Percentiles rank a stretch among this genome's conserved stretches.
phyloP scores from a whole-genome alignment of 2,888 invertebrate species.

The Taphrorychus bicolor region DNA sequence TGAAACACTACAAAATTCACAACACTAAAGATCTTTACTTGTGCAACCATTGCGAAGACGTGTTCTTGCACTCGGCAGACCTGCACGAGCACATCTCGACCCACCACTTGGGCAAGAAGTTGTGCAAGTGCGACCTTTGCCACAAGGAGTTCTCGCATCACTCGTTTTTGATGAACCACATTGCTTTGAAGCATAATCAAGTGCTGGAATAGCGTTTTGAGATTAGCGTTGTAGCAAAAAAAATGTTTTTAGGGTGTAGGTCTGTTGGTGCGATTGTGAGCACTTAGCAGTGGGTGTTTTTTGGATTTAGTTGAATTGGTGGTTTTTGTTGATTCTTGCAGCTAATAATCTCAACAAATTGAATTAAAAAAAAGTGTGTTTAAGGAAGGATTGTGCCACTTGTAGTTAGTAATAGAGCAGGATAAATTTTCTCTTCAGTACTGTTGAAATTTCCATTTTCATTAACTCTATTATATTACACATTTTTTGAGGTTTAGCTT shows the following conservation, averaged over 20 bases:
- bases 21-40: neutral
- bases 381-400: too few relatives aligned
- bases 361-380: too few relatives aligned
- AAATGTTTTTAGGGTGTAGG: neutral
- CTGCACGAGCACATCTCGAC: slow-evolving; percentile 50
- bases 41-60: slow-evolving; percentile 36
- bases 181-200: neutral
- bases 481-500: too few relatives aligned
- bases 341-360: too few relatives aligned
- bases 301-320: too few relatives aligned
- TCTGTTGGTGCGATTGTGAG: too few relatives aligned
- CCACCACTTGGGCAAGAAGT: slow-evolving; percentile 55
- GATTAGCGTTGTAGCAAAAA: neutral
- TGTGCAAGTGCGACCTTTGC: slow-evolving; percentile 46
- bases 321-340: too few relatives aligned
- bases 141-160: slow-evolving; percentile 3
- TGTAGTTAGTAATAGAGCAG: too few relatives aligned
- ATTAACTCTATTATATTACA: too few relatives aligned
- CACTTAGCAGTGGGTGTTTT: too few relatives aligned
- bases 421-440: too few relatives aligned
- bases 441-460: too few relatives aligned
- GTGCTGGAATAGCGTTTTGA: neutral
- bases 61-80: slow-evolving; percentile 50
- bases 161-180: slow-evolving; percentile 8
- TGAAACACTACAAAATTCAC: slow-evolving; percentile 3